phyloP scores from a whole-genome alignment of 2,797 vertebrate species.

The Gila robusta region DNA sequence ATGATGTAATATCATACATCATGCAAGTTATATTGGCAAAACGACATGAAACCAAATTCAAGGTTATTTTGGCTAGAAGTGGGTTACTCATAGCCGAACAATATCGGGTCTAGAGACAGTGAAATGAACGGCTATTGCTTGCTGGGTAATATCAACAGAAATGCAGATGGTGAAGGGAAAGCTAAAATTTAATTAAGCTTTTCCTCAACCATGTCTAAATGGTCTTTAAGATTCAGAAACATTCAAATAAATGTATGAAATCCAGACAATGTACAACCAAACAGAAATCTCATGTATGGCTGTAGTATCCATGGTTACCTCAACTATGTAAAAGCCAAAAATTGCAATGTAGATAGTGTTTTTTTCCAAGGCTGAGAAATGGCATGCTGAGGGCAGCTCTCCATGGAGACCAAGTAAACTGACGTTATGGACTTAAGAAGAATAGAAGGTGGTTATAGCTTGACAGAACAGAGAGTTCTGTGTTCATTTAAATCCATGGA shows the following conservation, averaged over 20 bases:
- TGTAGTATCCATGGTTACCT: conserved; percentile 49
- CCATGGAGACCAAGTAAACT: conserved; percentile 40
- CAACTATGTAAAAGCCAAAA: conserved; percentile 36
- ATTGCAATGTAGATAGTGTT: conserved; percentile 25
- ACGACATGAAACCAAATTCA: too few relatives aligned
- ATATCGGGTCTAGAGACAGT: too few relatives aligned
- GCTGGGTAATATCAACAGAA: conserved; percentile 4
- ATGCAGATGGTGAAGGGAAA: neutral
- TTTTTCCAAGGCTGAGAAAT: conserved; percentile 33
- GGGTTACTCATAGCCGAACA: too few relatives aligned
- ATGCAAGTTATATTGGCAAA: too few relatives aligned
- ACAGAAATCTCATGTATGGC: neutral
- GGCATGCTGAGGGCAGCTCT: conserved; percentile 39
- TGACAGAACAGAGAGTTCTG: conserved; percentile 5
- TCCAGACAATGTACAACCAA: conserved; percentile 11
- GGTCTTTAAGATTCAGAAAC: conserved; percentile 3
- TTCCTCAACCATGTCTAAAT: neutral
- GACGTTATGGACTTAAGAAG: conserved; percentile 4
- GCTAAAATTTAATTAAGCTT: neutral
- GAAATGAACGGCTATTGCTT: too few relatives aligned
- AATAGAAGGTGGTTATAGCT: conserved; percentile 17
- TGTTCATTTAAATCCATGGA: conserved; percentile 21
- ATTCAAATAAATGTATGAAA: neutral
- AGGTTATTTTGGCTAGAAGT: too few relatives aligned
- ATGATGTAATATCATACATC: too few relatives aligned